Conservation (phyloP, 2,113 vertebrate species). For the Falco punctatus region DNA sequence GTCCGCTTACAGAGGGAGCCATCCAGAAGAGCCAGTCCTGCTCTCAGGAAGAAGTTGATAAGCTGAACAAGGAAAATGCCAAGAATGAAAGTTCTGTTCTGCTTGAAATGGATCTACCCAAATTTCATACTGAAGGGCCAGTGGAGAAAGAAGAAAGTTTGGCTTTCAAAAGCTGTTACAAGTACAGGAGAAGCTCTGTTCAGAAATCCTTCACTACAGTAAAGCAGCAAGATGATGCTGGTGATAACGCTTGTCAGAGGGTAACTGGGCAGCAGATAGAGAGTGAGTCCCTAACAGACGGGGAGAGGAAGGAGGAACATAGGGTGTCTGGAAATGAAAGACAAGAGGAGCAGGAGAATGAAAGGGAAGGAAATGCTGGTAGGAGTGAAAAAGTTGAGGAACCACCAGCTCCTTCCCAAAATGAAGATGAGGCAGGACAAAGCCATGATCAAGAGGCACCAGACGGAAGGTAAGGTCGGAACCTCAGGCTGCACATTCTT, state of each 20-base stretch:
- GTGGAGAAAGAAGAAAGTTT: not conserved
- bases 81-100: constrained; percentile 68
- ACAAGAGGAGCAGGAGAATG: not conserved
- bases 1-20: constrained; percentile 71
- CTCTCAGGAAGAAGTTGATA: constrained; percentile 76
- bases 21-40: constrained; percentile 72
- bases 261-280: not conserved
- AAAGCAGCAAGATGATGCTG: not conserved
- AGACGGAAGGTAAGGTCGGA: constrained; percentile 57
- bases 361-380: not conserved
- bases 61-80: constrained; percentile 85
- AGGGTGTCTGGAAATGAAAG: not conserved
- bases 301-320: not conserved
- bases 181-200: not conserved
- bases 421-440: constrained; percentile 10
- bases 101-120: not conserved
- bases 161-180: not conserved
- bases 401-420: not conserved
- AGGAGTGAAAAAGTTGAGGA: not conserved
- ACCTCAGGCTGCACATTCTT: not conserved
- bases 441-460: not conserved
- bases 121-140: constrained; percentile 1
- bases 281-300: not conserved
- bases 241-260: not conserved
- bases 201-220: not conserved